Base-by-base conservation (phyloP, 2,888 invertebrate species). In the Tetranychus piercei region DNA sequence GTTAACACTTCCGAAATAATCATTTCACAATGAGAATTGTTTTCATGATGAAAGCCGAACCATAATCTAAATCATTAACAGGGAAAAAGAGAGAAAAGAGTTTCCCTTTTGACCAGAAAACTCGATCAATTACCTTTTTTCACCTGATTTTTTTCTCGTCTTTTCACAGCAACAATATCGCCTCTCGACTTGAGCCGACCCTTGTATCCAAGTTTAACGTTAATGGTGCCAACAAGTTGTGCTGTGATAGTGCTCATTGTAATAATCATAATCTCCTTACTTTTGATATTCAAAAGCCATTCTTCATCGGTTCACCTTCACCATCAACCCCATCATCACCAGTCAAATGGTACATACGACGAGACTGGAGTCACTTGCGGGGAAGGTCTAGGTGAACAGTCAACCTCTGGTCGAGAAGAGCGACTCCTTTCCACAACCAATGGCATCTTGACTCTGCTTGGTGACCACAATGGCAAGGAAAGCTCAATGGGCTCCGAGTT, bases 161-260 rank as follows among this genome's bases (percentile, higher is more conserved):
- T 73, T 22, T 73, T 18, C 3, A 64, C 64, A 73, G 73, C 22
- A 22, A 73, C 73, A 73, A 34, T 73, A 20, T 45, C 73, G 22
- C 73, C 73, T 5, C 65, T 73, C 34, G 73, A 73, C 22, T 34
- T 18, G 34, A 73, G 65, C 20, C 45, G 34, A 1, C 73, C 73
- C n/a, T 20, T 23, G 11, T 73, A 73, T 44, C n/a, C 73, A 55
- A 64, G 55, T 18, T 44, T 73, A 15, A 73, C 55, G 5, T 55
- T 78, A 15, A 76, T 78, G n/a, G 78, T 78, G 23, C 78, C 78
- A 6, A 76, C 78, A n/a, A 77, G 75, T 64, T 78, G 78, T 75
- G 78, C 78, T 22, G 77, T 77, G 23, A 76, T 78, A 64, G 78
- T 78, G 18, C 75, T 78, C 11, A 74, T 75, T 72, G 76, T 76